phyloP scores from a whole-genome alignment of 2,113 vertebrate species.

The Elanus axillaris region DNA sequence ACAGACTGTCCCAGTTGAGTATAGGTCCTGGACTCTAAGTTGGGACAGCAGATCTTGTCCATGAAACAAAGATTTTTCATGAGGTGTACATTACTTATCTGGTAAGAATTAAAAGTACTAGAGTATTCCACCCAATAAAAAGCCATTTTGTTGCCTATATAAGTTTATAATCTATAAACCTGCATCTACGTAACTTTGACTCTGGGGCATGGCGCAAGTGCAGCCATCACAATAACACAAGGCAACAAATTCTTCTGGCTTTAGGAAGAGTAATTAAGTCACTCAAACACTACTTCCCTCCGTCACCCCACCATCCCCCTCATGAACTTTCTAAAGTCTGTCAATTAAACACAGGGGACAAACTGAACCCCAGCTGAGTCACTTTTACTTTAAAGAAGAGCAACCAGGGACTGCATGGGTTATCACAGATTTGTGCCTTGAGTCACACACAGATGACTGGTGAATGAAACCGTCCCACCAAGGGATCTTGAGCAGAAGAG shows the following conservation, averaged over 20 bases:
- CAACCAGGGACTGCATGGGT: not conserved
- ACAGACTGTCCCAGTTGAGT: not conserved
- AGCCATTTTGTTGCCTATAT: not conserved
- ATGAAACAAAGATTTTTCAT: not conserved
- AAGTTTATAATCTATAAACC: not conserved
- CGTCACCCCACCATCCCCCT: not conserved
- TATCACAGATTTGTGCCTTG: not conserved
- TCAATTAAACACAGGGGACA: not conserved
- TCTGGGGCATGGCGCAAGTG: not conserved
- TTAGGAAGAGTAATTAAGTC: not conserved
- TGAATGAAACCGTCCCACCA: not conserved
- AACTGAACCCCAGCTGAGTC: not conserved
- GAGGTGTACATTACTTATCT: fast-evolving
- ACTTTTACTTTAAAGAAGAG: not conserved
- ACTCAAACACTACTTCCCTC: not conserved
- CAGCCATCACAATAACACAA: not conserved
- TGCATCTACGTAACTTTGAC: not conserved
- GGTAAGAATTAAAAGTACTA: not conserved
- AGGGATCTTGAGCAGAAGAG: not conserved
- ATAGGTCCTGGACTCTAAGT: not conserved
- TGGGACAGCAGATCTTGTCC: not conserved
- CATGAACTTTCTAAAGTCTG: not conserved
- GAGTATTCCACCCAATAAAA: not conserved
- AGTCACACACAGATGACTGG: not conserved
- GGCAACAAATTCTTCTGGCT: not conserved